These are phyloP conservation scores for Peromyscus attwateri DNA, from an alignment of 2,797 vertebrate species.

Conservation along the genomic window DNA sequence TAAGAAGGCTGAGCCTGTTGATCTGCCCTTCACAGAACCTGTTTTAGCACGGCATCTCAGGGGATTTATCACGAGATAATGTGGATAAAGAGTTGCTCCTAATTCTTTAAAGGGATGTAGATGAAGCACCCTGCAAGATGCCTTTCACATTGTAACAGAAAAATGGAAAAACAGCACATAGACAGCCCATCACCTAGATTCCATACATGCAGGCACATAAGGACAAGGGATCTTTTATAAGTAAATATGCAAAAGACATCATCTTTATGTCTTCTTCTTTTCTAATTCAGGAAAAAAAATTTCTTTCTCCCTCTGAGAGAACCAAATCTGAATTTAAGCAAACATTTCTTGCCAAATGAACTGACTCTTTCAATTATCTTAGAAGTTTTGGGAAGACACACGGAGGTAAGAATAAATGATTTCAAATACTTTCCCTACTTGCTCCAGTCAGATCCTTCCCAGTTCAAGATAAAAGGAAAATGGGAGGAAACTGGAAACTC, in stretches of 20 bases:
- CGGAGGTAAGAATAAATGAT: background rate
- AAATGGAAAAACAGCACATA: background rate
- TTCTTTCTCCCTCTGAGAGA: constrained; percentile 53
- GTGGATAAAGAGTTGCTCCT: constrained; percentile 80
- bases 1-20: constrained; percentile 82
- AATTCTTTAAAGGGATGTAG: constrained; percentile 78
- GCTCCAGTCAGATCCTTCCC: constrained; percentile 40
- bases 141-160: constrained; percentile 55
- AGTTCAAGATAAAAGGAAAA: constrained; percentile 67
- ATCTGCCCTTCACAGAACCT: constrained; percentile 83
- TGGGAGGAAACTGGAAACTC: constrained; percentile 34
- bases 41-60: constrained; percentile 80
- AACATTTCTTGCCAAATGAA: constrained; percentile 68
- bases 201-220: background rate
- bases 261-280: constrained; percentile 18
- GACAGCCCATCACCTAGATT: constrained; percentile 51
- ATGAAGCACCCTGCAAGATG: constrained; percentile 69
- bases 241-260: constrained; percentile 59
- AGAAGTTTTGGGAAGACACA: constrained; percentile 68
- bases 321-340: constrained; percentile 65
- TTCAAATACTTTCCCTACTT: constrained; percentile 54
- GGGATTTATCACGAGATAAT: constrained; percentile 82
- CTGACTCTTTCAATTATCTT: constrained; percentile 71
- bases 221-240: constrained; percentile 55
- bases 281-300: constrained; percentile 25